These are phyloP conservation scores for Diarsia mendica DNA, from an alignment of 2,888 invertebrate genomes.

Conservation along the genomic window DNA sequence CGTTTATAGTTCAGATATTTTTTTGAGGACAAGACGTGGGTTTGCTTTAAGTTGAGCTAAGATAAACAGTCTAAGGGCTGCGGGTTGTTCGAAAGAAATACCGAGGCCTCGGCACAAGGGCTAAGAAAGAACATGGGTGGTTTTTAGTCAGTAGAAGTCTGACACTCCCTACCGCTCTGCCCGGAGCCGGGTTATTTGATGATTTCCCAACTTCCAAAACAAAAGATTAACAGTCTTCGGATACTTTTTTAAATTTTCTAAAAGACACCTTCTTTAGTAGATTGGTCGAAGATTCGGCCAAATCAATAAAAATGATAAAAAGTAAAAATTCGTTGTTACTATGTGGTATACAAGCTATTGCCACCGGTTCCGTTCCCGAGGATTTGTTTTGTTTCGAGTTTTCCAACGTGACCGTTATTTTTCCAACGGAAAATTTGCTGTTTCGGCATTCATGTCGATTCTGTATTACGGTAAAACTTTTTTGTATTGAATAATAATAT, in stretches of 20 bases:
- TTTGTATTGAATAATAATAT: conserved; percentile 56
- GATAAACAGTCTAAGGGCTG: conserved; percentile 1
- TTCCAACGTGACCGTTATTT: conserved; percentile 49
- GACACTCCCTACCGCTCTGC: too few species aligned
- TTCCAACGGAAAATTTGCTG: conserved; percentile 40
- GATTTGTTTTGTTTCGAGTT: conserved; percentile 56
- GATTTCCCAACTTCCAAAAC: too few species aligned
- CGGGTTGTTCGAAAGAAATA: too few species aligned
- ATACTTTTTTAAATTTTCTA: conserved; percentile 12
- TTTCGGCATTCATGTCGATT: conserved; percentile 54
- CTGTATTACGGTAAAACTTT: conserved; percentile 56
- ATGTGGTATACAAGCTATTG: conserved; percentile 37
- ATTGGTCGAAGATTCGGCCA: conserved; percentile 2
- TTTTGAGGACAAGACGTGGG: conserved; percentile 24
- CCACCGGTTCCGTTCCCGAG: conserved; percentile 26
- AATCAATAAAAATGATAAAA: conserved; percentile 29
- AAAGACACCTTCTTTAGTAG: conserved; percentile 11
- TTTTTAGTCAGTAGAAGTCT: too few species aligned
- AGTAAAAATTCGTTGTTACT: conserved; percentile 5
- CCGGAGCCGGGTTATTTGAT: too few species aligned
- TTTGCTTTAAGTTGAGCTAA: conserved; percentile 24
- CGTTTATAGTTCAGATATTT: conserved; percentile 29
- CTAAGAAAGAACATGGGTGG: too few species aligned
- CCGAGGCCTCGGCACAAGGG: too few species aligned
- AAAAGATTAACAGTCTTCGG: conserved; percentile 2